These are phyloP conservation scores for Oscarella lobularis DNA, from an alignment of 37 sponge, comb jelly and placozoan species.

Conservation along the genomic window DNA sequence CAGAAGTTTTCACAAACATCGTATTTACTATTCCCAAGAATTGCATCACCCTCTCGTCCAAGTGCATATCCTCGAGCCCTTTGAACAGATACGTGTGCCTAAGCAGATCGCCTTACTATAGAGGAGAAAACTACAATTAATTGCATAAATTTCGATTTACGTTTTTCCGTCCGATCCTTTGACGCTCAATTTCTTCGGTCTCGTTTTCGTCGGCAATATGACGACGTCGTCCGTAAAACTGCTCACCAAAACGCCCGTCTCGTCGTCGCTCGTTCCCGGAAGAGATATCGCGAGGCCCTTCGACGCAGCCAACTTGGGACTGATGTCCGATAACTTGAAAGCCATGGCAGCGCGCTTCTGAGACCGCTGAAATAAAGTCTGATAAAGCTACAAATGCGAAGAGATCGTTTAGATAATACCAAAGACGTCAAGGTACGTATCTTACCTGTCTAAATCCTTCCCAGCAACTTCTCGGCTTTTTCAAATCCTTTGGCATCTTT, in stretches of 20 bases:
- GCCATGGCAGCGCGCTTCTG: constrained; percentile 69
- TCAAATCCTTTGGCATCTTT: constrained; percentile 40
- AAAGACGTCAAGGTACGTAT: background rate
- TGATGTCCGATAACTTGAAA: constrained; percentile 68
- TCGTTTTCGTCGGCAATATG: constrained; percentile 95
- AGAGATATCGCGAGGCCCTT: background rate
- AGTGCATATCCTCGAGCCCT: constrained; percentile 90
- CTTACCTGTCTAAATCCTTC: constrained; percentile 77
- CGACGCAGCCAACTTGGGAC: constrained; percentile 55
- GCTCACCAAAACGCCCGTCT: constrained; percentile 9
- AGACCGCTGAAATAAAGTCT: constrained; percentile 67
- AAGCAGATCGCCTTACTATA: background rate
- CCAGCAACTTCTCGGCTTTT: constrained; percentile 58
- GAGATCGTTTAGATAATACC: background rate
- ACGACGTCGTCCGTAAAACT: constrained; percentile 50
- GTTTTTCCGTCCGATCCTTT: constrained; percentile 84
- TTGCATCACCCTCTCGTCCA: constrained; percentile 98
- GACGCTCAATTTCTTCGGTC: constrained; percentile 95
- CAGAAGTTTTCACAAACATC: constrained; percentile 73
- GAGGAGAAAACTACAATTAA: too few species aligned
- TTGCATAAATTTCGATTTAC: too few species aligned
- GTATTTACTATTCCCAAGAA: constrained; percentile 88
- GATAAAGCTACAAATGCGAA: constrained; percentile 47
- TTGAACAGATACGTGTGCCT: constrained; percentile 93
- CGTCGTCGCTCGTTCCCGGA: background rate